Evolutionary conservation across 37 sponge, comb jelly and placozoan genomes (phyloP).

Genomic region (Spongilla lacustris): DNA sequence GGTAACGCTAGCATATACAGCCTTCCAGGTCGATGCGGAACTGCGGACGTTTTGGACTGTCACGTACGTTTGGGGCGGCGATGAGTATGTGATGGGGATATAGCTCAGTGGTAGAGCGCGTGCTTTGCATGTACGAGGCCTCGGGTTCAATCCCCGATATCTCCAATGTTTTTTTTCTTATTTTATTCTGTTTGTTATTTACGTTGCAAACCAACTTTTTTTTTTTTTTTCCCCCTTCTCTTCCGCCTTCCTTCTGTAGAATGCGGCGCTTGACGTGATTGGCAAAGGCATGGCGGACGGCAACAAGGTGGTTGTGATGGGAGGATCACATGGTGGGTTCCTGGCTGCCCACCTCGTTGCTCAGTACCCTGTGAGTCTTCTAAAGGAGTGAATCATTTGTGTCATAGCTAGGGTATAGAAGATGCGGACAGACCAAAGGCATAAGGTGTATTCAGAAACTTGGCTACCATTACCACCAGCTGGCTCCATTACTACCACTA

Average conservation of each 20-base stretch:
- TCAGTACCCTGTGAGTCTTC: constrained; percentile 87
- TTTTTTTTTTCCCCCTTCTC: not conserved
- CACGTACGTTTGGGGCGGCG: no score
- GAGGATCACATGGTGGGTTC: constrained; percentile 99
- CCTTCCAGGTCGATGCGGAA: constrained; percentile 89
- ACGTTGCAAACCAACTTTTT: not conserved
- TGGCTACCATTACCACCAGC: no score
- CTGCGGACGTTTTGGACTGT: constrained; percentile 89
- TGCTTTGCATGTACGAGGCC: not conserved
- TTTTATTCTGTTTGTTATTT: not conserved
- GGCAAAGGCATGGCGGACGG: constrained; percentile 48
- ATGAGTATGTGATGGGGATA: not conserved
- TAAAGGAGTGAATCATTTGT: no score
- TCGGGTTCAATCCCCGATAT: constrained; percentile 3
- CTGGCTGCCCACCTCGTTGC: constrained; percentile 87
- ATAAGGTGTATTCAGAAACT: no score
- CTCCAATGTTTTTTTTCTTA: not conserved
- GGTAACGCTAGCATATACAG: constrained; percentile 71
- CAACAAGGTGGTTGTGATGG: constrained; percentile 76
- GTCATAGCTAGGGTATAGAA: no score
- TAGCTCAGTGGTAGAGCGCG: not conserved
- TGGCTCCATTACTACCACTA: no score
- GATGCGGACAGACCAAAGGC: no score
- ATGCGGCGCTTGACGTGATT: constrained; percentile 62
- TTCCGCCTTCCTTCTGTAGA: constrained; percentile 34